A percentile compares a stretch with the other conserved stretches of the same genome.
phyloP scores from a whole-genome alignment of 1,140 invertebrate genomes.

The Myzus persicae region DNA sequence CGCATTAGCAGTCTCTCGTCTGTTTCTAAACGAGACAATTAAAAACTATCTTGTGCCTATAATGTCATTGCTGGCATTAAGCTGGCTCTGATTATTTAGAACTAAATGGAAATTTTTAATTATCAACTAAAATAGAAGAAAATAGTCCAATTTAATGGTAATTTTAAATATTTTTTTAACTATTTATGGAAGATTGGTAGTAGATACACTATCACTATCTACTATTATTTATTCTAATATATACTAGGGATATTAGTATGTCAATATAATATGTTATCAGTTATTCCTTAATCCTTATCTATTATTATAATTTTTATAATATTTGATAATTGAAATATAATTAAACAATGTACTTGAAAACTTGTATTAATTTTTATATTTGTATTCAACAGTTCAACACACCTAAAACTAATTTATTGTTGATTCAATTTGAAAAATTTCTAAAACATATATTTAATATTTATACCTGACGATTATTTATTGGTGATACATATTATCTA shows the following conservation, averaged over 20 bases:
- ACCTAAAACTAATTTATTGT: not conserved
- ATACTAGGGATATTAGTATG: not conserved
- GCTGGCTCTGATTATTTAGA: not conserved
- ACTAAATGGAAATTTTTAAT: not conserved
- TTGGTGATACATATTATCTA: no score
- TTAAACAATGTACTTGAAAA: not conserved
- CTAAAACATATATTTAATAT: not conserved
- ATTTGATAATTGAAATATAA: not conserved
- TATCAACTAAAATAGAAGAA: not conserved
- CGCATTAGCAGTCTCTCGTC: slow-evolving; percentile 56
- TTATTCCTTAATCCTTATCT: not conserved
- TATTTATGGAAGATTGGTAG: not conserved
- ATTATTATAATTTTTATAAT: not conserved
- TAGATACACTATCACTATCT: not conserved
- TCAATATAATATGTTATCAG: not conserved
- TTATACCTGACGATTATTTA: no score
- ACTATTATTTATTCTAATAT: not conserved
- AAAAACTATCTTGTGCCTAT: slow-evolving; percentile 9
- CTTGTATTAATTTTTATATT: not conserved
- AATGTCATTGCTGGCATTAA: no score
- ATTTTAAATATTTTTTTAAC: not conserved
- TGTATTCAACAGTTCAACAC: not conserved
- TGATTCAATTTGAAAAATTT: not conserved
- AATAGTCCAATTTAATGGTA: not conserved
- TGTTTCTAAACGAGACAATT: slow-evolving; percentile 57